Percentiles rank a stretch among this genome's conserved stretches.
Evolutionary conservation across 2,113 vertebrate species (phyloP).

Genomic region (Charina bottae): DNA sequence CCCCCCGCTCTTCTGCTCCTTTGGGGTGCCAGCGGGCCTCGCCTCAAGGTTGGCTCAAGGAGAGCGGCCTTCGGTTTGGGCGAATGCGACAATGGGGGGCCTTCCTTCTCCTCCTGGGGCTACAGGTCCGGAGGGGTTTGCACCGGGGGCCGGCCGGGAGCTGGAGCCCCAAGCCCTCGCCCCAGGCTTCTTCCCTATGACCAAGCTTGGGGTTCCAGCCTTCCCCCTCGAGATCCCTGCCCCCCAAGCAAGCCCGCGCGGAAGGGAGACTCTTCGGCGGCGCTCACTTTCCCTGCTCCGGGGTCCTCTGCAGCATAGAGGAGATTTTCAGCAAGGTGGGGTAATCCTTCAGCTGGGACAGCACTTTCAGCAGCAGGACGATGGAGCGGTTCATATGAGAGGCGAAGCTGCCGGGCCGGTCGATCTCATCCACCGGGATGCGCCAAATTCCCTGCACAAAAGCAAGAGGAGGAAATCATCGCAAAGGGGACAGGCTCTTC

Average conservation of each 20-base stretch:
- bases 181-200: too few relatives aligned
- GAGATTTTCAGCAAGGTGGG: slow-evolving; percentile 94
- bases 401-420: slow-evolving; percentile 97
- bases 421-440: slow-evolving; percentile 99
- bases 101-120: neutral
- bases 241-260: neutral
- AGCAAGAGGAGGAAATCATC: neutral
- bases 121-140: neutral
- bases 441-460: slow-evolving; percentile 94
- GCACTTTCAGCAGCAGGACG: slow-evolving; percentile 91
- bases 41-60: neutral
- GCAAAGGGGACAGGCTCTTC: neutral
- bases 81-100: neutral
- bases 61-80: neutral
- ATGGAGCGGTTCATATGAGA: slow-evolving; percentile 99
- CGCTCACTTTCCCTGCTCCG: slow-evolving; percentile 98
- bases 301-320: slow-evolving; percentile 97
- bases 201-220: neutral
- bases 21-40: neutral
- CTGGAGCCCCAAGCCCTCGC: too few relatives aligned
- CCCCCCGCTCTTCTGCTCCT: neutral
- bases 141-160: neutral
- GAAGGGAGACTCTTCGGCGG: neutral
- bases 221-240: too few relatives aligned
- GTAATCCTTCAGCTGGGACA: slow-evolving; percentile 92